Conservation (phyloP, 2,113 vertebrate species). For the Ursus arctos region DNA sequence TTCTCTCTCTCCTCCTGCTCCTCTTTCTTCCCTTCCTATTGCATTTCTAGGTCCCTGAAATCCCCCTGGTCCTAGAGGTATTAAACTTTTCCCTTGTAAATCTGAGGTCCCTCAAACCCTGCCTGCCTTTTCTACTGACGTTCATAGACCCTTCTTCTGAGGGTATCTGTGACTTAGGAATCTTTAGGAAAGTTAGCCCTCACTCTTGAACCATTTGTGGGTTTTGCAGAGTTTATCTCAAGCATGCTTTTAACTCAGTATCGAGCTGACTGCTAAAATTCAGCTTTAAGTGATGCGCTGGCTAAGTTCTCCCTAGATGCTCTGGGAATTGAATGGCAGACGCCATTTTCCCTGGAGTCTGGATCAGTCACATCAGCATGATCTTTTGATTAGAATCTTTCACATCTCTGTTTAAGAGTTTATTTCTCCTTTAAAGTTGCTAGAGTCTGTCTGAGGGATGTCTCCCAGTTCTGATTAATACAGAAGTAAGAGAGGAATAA, state of each 20-base stretch:
- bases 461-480: neutral
- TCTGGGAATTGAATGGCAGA: neutral
- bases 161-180: neutral
- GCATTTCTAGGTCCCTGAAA: neutral
- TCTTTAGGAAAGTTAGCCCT: neutral
- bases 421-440: neutral
- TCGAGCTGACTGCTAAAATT: neutral
- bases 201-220: neutral
- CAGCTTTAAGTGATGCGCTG: neutral
- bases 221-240: neutral
- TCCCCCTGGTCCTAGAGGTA: neutral
- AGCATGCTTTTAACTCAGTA: neutral
- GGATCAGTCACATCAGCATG: neutral
- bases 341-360: neutral
- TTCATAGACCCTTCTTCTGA: neutral
- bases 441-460: neutral
- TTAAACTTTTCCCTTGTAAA: neutral
- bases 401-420: neutral
- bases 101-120: neutral
- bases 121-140: neutral
- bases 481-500: neutral
- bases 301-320: neutral
- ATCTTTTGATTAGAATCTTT: neutral
- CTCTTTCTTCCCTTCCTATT: neutral
- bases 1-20: neutral